Base-by-base conservation (phyloP, 2,888 invertebrate genomes). In the Agrotis puta region DNA sequence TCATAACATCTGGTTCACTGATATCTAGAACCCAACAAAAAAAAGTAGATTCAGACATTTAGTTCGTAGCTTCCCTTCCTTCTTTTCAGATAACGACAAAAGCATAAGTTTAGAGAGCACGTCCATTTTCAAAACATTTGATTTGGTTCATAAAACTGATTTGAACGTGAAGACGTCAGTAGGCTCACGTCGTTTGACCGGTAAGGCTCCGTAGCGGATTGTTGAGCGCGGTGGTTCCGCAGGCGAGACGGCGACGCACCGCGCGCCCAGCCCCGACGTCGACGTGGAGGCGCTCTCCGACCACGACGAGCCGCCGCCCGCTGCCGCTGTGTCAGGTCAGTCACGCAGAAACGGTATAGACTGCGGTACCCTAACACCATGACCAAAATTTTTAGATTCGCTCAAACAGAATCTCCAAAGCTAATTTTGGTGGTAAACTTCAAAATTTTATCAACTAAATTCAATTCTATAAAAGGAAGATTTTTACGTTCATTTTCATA, bases 231-330 rank as follows among this genome's bases (percentile, higher is more conserved):
- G 87, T 88, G 88, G 90, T 90, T 89, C 85, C 86, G 86, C 94
- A 97, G 97, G 97, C 97, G 97, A 97, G 95, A 97, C 97, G 95
- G 96, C 96, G 91, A 91, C 96, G 94, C 92, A 96, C 92, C 94
- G 96, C 94, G 92, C 96, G 96, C 89, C 96, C 95, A 97, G 97
- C 94, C 97, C 97, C 89, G 96, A 97, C 93, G 97, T 97, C 90
- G 97, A 97, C 94, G 97, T 97, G 91, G 97, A 97, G 94, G 97
- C 97, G 88, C 96, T 97, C 85, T 97, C 97, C 83, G 97, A 97
- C 90, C 88, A 96, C 96, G 88, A 93, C 94, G 86, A 96, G 96
- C 88, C 88, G 61, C 90, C 96, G 96, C 88, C 96, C 96, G 88
- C 93, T 94, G 85, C 95, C 96, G 89, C 96, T 94, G 85, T 88